phyloP scores from a whole-genome alignment of 1,140 invertebrate species.

The Papilio machaon region DNA sequence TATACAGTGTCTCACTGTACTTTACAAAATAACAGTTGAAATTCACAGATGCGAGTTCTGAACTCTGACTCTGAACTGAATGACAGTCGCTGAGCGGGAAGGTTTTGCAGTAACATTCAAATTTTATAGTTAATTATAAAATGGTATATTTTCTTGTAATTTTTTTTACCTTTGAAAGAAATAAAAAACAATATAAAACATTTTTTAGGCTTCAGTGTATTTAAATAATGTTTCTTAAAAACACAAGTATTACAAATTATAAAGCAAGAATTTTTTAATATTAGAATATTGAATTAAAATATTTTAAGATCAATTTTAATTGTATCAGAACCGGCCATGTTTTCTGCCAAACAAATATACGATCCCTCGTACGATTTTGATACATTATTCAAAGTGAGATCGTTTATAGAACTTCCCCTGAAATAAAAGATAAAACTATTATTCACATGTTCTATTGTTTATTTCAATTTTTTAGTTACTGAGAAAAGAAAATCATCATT shows the following conservation, averaged over 20 bases:
- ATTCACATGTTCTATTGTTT: background rate
- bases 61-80: too few relatives aligned
- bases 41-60: too few relatives aligned
- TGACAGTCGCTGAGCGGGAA: too few relatives aligned
- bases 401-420: conserved; percentile 50
- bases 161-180: too few relatives aligned
- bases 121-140: too few relatives aligned
- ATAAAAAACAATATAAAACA: background rate
- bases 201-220: background rate
- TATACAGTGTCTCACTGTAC: too few relatives aligned
- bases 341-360: conserved; percentile 59
- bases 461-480: background rate
- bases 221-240: background rate
- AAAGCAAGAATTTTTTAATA: background rate
- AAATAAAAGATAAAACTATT: conserved; percentile 41
- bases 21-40: too few relatives aligned
- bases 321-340: conserved; percentile 47
- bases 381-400: conserved; percentile 49
- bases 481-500: background rate
- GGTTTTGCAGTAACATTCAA: too few relatives aligned
- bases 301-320: conserved; percentile 51
- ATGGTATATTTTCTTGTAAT: too few relatives aligned
- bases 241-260: background rate
- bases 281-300: conserved; percentile 6
- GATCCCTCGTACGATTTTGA: conserved; percentile 49